Evolutionary conservation across 2,113 vertebrate genomes (phyloP), one percentile per base, ranked within the genome.

Genomic region (Microtus ochrogaster): DNA sequence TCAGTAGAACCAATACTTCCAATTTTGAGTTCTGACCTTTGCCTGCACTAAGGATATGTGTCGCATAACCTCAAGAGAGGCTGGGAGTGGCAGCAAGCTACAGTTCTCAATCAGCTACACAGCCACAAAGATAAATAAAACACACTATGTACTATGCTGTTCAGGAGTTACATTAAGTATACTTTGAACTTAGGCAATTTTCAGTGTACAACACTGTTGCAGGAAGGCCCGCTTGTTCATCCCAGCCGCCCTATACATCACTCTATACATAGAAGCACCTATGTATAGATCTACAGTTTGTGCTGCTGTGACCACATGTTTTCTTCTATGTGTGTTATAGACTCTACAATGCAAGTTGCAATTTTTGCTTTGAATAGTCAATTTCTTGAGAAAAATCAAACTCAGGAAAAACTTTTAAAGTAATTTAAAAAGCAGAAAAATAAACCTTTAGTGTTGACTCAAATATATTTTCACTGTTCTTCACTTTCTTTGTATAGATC

Each of bases 381-480:
- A 74, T 66, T 36, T 81, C 86, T 65, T 30, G 30, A 86, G 7
- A 33, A 95, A 95, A 91, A 79, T 33, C 68, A 84, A 84, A 68
- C 44, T 74, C 19, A 17, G 28, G 33, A n/a, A 19, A 21, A 61
- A 79, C 10, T 58, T 13, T 5, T 14, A 81, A 58, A 76, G 58
- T 10, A 79, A 79, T 78, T 52, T 22, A 81, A n/a, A 39, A 39
- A 83, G 58, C 79, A 83, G 52, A 61, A 63, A 81, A 61, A 61
- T 63, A 63, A 28, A 52, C 5, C 30, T 92, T 89, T 94, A 44
- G 44, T 55, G 84, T 84, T 85, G 52, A 66, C 17, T 81, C 9
- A 84, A 63, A 33, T 73, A 73, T 13, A 39, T 79, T 85, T 66
- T 58, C 28, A 65, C 19, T 83, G n/a, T 2, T 84, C 36, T 66